Evolutionary conservation across 1,140 invertebrate genomes (phyloP).

Genomic region (Drosophila equinoxialis): DNA sequence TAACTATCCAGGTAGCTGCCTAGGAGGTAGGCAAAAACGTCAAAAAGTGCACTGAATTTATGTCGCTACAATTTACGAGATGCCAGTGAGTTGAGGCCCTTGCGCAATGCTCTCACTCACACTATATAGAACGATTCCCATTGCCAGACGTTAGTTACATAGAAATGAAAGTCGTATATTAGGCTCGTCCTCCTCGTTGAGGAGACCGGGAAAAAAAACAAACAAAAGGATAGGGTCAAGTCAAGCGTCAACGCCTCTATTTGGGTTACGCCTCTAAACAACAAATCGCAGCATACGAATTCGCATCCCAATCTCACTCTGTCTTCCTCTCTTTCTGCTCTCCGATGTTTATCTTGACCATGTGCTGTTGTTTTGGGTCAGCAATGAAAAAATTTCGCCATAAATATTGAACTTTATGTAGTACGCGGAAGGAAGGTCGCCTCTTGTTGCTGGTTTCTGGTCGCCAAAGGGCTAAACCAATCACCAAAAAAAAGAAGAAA

Average conservation of each 20-base stretch:
- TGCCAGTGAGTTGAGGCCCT: constrained; percentile 6
- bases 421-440: constrained; percentile 60
- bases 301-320: constrained; percentile 32
- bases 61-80: constrained; percentile 67
- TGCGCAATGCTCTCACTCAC: constrained; percentile 28
- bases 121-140: no score
- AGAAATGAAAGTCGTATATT: constrained; percentile 65
- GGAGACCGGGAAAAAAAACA: neutral
- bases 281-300: constrained; percentile 69
- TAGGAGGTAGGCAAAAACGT: constrained; percentile 24
- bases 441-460: no score
- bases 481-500: constrained; percentile 38
- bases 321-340: constrained; percentile 12
- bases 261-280: constrained; percentile 65
- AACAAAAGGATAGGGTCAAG: constrained; percentile 27
- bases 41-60: constrained; percentile 74
- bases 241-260: constrained; percentile 69
- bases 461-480: constrained; percentile 28
- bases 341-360: constrained; percentile 49
- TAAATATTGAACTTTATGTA: constrained; percentile 80
- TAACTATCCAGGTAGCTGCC: constrained; percentile 45
- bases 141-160: constrained; percentile 55
- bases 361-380: constrained; percentile 42
- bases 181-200: constrained; percentile 1
- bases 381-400: constrained; percentile 51